Percentiles rank a stretch among this genome's conserved stretches.
Evolutionary conservation across 2,888 invertebrate genomes (phyloP).

Genomic region (Metalampra italica): DNA sequence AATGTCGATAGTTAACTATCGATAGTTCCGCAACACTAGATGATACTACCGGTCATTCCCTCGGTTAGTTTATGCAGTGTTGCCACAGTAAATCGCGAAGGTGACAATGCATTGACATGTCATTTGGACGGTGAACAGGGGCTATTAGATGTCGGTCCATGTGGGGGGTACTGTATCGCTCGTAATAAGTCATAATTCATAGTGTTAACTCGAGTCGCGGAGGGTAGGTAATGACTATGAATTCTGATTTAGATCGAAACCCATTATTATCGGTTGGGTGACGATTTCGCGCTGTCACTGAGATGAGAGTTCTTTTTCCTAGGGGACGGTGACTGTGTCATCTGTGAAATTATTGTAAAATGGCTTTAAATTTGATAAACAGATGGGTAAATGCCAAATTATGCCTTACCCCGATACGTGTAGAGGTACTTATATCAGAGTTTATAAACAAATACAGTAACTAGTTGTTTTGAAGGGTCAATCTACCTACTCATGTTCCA

Average conservation of each 20-base stretch:
- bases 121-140: constrained; percentile 60
- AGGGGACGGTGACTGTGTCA: constrained; percentile 29
- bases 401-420: too few relatives aligned
- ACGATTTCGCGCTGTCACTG: constrained; percentile 39
- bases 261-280: constrained; percentile 52
- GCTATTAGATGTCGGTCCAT: constrained; percentile 52
- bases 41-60: constrained; percentile 6
- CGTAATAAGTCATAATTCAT: constrained; percentile 72
- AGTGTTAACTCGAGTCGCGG: constrained; percentile 41
- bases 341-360: constrained; percentile 61
- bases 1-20: too few relatives aligned
- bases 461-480: too few relatives aligned
- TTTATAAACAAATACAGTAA: too few relatives aligned
- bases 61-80: constrained; percentile 30
- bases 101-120: constrained; percentile 71
- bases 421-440: too few relatives aligned
- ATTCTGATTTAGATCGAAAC: constrained; percentile 58
- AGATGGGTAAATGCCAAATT: constrained; percentile 13
- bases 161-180: constrained; percentile 25
- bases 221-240: constrained; percentile 56
- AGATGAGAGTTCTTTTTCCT: constrained; percentile 4
- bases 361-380: constrained; percentile 35
- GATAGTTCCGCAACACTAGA: too few relatives aligned
- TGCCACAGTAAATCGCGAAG: constrained; percentile 63
- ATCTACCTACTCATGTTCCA: too few relatives aligned